Evolutionary conservation across 2,888 invertebrate genomes (phyloP).

Genomic region (Lochmaea crataegi): DNA sequence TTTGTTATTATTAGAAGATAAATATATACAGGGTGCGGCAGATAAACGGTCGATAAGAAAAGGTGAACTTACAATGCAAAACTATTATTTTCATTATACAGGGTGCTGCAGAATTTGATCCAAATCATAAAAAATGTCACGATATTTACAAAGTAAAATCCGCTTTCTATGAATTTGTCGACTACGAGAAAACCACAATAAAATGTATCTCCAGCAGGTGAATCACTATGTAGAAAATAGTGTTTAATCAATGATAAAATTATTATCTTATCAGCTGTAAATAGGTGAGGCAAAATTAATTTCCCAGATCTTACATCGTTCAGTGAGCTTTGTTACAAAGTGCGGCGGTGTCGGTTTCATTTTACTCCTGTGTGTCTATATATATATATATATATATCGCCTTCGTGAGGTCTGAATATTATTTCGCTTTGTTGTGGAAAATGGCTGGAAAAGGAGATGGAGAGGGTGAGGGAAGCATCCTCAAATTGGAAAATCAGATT

Average conservation of each 20-base stretch:
- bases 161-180: background rate
- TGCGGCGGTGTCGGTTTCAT: constrained; percentile 41
- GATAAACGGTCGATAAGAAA: no score
- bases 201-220: constrained; percentile 36
- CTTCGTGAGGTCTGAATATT: constrained; percentile 23
- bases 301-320: constrained; percentile 44
- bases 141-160: background rate
- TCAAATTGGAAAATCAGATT: constrained; percentile 80
- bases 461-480: constrained; percentile 68
- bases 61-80: no score
- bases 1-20: no score
- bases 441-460: constrained; percentile 72
- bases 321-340: constrained; percentile 39
- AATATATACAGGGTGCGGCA: no score
- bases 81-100: no score
- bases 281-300: constrained; percentile 53
- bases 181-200: background rate
- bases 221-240: constrained; percentile 42
- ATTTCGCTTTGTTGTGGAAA: constrained; percentile 50
- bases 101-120: no score
- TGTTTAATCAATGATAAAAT: constrained; percentile 51
- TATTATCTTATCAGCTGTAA: constrained; percentile 55
- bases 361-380: constrained; percentile 23
- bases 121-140: no score
- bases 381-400: constrained; percentile 15